Conservation (phyloP, 2,888 invertebrate species). For the Pecten maximus region DNA sequence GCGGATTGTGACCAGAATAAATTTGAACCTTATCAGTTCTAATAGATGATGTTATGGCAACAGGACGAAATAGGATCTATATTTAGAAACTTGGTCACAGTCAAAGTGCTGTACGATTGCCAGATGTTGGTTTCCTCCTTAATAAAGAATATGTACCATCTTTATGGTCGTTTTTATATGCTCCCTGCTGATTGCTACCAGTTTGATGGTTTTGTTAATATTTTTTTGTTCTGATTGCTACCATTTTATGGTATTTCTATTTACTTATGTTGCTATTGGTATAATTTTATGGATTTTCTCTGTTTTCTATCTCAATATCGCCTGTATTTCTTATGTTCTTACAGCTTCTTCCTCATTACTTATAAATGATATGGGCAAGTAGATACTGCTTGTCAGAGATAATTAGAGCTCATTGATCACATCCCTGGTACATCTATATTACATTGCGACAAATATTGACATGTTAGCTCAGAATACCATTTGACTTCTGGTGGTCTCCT, state of each 20-base stretch:
- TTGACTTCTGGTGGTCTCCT: too few species aligned
- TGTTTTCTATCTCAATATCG: background rate
- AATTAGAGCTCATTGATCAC: background rate
- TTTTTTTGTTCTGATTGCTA: slow-evolving; percentile 4
- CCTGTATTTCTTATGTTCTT: background rate
- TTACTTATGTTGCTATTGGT: background rate
- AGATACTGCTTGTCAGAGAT: background rate
- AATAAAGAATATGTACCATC: background rate
- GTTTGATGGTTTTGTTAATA: slow-evolving; percentile 4
- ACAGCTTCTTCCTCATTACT: background rate
- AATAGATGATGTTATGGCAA: background rate
- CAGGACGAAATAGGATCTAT: background rate
- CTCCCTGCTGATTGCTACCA: background rate
- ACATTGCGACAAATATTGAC: background rate
- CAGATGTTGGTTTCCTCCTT: background rate
- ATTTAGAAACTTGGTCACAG: slow-evolving; percentile 19
- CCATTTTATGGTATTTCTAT: background rate
- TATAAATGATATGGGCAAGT: background rate
- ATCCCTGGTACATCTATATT: background rate
- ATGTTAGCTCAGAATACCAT: background rate
- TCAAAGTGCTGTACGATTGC: background rate
- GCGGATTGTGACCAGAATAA: background rate
- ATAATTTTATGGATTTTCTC: background rate
- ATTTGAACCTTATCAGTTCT: background rate
- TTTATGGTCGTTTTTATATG: background rate